Percentiles rank a stretch among this genome's conserved stretches.
phyloP scores from a whole-genome alignment of 2,888 invertebrate genomes.

The Frankliniella intonsa region DNA sequence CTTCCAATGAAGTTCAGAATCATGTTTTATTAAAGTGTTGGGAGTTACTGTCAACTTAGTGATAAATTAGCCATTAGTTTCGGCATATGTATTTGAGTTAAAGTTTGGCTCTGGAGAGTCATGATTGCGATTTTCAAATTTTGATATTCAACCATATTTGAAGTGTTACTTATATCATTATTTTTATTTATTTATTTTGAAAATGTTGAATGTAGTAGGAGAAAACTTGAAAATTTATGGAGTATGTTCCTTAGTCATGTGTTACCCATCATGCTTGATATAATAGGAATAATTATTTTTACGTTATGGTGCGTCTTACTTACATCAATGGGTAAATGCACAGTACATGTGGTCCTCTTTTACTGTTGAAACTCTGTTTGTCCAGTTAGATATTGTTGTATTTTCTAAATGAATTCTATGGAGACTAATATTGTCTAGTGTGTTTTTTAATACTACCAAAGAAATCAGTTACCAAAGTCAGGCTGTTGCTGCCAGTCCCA shows the following conservation, averaged over 20 bases:
- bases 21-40: constrained; percentile 6
- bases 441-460: constrained; percentile 12
- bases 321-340: constrained; percentile 12
- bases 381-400: constrained; percentile 27
- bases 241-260: constrained; percentile 21
- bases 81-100: not conserved
- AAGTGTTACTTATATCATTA: not conserved
- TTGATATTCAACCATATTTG: not conserved
- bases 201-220: not conserved
- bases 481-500: not conserved
- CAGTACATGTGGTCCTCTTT: constrained; percentile 4
- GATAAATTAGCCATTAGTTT: constrained; percentile 9
- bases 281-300: constrained; percentile 3
- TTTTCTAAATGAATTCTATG: constrained; percentile 23
- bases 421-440: constrained; percentile 14
- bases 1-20: not conserved
- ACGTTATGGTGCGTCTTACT: not conserved
- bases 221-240: constrained; percentile 1
- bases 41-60: not conserved
- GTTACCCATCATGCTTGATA: constrained; percentile 9
- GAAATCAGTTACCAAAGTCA: constrained; percentile 10
- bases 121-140: not conserved
- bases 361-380: constrained; percentile 14
- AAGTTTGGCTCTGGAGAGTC: not conserved
- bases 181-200: not conserved